phyloP scores from a whole-genome alignment of 2,797 vertebrate species.

The Sebastes matsubarae region DNA sequence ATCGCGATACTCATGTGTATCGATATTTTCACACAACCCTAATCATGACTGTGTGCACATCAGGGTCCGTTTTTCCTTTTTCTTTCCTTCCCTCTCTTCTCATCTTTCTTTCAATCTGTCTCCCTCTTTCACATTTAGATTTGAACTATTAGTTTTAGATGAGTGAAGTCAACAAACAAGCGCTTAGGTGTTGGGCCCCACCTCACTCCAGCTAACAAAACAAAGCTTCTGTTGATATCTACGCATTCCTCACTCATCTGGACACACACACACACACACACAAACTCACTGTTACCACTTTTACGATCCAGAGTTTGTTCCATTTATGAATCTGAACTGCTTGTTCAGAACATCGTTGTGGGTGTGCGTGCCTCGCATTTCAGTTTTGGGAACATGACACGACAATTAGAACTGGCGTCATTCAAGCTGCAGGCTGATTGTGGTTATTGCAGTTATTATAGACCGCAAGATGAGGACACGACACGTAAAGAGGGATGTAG shows the following conservation, averaged over 20 bases:
- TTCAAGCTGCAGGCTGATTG: constrained; percentile 60
- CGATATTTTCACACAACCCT: accelerated
- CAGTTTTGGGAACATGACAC: constrained; percentile 59
- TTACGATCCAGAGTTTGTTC: constrained; percentile 8
- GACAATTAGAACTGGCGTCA: constrained; percentile 66
- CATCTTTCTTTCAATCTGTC: not conserved
- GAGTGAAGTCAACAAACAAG: constrained; percentile 67
- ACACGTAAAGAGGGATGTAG: constrained; percentile 49
- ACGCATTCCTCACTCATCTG: constrained; percentile 61
- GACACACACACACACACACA: constrained; percentile 29
- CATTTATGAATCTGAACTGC: constrained; percentile 26
- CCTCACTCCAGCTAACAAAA: constrained; percentile 74
- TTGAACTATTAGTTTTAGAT: constrained; percentile 38
- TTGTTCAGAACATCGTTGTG: constrained; percentile 28
- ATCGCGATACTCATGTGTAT: too few species aligned
- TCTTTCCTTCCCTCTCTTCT: not conserved
- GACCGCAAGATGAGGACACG: constrained; percentile 56
- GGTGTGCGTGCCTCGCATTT: constrained; percentile 48
- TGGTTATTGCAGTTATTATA: constrained; percentile 67
- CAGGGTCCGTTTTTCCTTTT: not conserved
- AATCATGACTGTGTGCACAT: not conserved
- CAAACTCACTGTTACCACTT: constrained; percentile 1
- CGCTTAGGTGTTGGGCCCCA: constrained; percentile 65
- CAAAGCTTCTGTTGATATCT: constrained; percentile 68
- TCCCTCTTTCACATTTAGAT: constrained; percentile 19